Evolutionary conservation across 2,888 invertebrate genomes (phyloP).

Genomic region (Capitulum mitella): DNA sequence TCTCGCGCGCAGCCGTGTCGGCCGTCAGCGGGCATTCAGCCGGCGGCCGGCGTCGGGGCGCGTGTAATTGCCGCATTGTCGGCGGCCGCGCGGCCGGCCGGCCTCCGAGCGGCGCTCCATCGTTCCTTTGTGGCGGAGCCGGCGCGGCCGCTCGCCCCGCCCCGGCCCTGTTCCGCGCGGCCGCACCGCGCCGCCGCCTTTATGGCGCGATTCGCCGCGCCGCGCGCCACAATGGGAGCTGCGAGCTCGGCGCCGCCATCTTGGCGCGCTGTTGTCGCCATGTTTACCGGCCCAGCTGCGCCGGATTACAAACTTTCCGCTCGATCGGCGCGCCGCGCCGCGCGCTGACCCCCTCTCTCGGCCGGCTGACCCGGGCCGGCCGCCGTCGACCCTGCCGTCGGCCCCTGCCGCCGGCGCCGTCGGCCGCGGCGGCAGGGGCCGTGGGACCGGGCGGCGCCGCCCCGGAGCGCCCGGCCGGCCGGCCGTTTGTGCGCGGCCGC

Average conservation of each 20-base stretch:
- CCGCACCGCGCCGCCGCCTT: conserved; percentile 13
- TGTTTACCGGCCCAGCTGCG: background rate
- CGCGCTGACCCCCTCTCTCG: background rate
- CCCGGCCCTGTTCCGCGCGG: background rate
- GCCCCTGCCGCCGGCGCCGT: no score
- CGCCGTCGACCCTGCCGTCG: no score
- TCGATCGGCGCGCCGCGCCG: background rate
- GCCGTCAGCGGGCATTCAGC: background rate
- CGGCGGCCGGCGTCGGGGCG: background rate
- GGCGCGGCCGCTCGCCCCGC: background rate
- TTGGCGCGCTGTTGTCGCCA: conserved; percentile 20
- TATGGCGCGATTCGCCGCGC: conserved; percentile 16
- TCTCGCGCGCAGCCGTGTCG: background rate
- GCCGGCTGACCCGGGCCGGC: no score
- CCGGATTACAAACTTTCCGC: conserved; percentile 18
- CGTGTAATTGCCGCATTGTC: background rate
- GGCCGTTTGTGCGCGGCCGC: background rate
- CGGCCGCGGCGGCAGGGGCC: background rate
- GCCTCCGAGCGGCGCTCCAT: background rate
- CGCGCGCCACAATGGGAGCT: conserved; percentile 11
- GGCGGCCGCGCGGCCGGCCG: background rate
- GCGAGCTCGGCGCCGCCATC: conserved; percentile 3
- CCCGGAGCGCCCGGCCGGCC: background rate
- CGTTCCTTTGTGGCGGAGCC: background rate
- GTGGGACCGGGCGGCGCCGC: background rate